phyloP scores from a whole-genome alignment of 2,797 vertebrate species.

The Schizopygopsis malacanthus region DNA sequence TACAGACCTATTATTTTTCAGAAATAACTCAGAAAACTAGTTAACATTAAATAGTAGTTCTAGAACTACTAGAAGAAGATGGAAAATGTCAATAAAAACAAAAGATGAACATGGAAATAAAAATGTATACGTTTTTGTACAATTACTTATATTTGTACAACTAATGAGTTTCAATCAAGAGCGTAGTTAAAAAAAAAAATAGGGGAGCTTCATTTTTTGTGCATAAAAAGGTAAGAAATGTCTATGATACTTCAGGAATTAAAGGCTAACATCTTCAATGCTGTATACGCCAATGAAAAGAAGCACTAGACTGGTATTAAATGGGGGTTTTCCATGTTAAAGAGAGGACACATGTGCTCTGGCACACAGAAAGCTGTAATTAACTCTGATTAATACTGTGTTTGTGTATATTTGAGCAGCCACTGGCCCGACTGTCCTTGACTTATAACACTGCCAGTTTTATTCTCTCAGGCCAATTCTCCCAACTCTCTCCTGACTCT shows the following conservation, averaged over 20 bases:
- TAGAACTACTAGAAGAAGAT: not conserved
- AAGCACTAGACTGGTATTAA: not conserved
- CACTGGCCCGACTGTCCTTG: conserved; percentile 22
- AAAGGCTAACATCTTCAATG: not conserved
- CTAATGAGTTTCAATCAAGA: not conserved
- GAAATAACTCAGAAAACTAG: not conserved
- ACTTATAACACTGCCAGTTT: conserved; percentile 35
- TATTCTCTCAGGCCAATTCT: conserved; percentile 24
- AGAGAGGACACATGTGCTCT: conserved; percentile 10
- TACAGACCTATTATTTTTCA: not conserved
- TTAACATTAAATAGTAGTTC: not conserved
- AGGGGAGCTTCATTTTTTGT: not conserved
- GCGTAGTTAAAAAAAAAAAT: not conserved
- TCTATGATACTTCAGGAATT: not conserved
- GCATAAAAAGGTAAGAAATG: not conserved
- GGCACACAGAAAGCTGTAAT: conserved; percentile 30
- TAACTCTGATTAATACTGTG: conserved; percentile 6
- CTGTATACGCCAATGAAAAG: not conserved
- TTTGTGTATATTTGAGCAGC: conserved; percentile 13
- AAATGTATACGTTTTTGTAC: not conserved
- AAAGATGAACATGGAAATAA: not conserved
- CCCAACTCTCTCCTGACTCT: not conserved
- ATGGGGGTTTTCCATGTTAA: conserved; percentile 12
- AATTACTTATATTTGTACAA: not conserved
- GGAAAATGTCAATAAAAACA: not conserved